phyloP scores from a whole-genome alignment of 2,797 vertebrate species.

The Pipistrellus pygmaeus region DNA sequence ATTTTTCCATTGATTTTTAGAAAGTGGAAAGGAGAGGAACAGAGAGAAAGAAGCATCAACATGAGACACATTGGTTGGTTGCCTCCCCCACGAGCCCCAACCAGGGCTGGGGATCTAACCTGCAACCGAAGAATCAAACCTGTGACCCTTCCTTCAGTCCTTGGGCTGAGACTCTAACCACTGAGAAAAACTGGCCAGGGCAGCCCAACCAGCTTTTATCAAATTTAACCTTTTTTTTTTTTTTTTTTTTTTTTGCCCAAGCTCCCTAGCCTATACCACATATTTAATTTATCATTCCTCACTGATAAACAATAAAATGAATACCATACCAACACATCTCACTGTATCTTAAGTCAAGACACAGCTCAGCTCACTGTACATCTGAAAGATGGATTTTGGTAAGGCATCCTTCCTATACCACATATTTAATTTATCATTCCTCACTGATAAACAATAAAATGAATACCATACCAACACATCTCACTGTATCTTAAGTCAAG shows the following conservation, averaged over 20 bases:
- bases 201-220: background rate
- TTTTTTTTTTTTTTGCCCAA: background rate
- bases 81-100: too few species aligned
- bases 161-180: too few species aligned
- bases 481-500: background rate
- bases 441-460: background rate
- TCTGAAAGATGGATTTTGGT: background rate
- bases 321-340: background rate
- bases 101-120: too few species aligned
- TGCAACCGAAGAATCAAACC: too few species aligned
- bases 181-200: too few species aligned
- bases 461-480: background rate
- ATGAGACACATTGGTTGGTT: too few species aligned
- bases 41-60: too few species aligned
- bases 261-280: background rate
- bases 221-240: background rate
- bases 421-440: background rate
- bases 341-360: background rate
- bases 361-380: background rate
- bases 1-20: too few species aligned
- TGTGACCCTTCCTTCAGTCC: too few species aligned
- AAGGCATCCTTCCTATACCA: background rate
- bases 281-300: background rate
- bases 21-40: too few species aligned
- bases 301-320: background rate